phyloP scores from a whole-genome alignment of 2,797 vertebrate species.

The Smutsia gigantea region DNA sequence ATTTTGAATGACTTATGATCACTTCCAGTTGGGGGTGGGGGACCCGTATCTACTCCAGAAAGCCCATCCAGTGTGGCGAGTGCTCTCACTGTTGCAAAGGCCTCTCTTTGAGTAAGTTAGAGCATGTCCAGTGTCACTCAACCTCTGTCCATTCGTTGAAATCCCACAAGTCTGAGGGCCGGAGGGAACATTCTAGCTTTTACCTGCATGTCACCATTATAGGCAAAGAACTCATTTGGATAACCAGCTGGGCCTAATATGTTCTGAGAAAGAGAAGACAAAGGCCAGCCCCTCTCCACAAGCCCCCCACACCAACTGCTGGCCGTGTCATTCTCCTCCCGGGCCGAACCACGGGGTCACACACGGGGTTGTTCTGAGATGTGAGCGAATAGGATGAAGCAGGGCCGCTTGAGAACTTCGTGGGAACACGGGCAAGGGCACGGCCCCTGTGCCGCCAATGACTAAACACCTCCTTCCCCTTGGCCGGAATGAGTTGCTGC shows the following conservation, averaged over 20 bases:
- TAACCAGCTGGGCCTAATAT: no score
- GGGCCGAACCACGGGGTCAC: not conserved
- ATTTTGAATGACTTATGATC: not conserved
- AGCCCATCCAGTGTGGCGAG: not conserved
- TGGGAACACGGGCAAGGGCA: not conserved
- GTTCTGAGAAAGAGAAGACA: not conserved
- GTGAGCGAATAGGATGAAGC: not conserved
- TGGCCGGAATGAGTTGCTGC: no score
- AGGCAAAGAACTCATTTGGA: not conserved
- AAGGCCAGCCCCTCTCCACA: not conserved
- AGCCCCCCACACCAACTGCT: not conserved
- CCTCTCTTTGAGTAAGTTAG: not conserved
- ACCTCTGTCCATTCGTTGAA: not conserved
- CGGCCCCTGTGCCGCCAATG: accelerated
- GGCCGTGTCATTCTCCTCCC: accelerated
- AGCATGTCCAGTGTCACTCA: not conserved
- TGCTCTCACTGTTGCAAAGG: not conserved
- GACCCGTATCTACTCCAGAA: not conserved
- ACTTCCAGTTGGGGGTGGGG: not conserved
- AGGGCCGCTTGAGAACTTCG: not conserved
- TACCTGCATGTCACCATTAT: not conserved
- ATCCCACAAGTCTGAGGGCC: no score
- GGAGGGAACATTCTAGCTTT: not conserved
- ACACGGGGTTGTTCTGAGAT: not conserved
- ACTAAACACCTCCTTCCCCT: no score